Conservation (phyloP, 2,888 invertebrate genomes). For the Oscheius sp. region DNA sequence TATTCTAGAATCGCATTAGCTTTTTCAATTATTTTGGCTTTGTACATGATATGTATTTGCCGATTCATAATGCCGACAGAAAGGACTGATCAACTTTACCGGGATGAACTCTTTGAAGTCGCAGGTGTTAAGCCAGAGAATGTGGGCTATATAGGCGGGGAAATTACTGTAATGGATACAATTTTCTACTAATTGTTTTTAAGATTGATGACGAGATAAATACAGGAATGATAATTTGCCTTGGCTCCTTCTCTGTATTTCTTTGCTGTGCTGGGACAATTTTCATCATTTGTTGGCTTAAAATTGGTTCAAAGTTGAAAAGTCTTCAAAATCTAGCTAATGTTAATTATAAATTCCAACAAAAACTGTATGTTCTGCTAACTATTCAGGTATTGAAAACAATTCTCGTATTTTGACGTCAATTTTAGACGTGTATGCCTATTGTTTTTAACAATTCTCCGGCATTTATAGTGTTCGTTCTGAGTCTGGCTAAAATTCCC, state of each 20-base stretch:
- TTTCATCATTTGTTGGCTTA: conserved; percentile 1
- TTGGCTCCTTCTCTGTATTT: not conserved
- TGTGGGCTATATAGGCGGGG: conserved; percentile 1
- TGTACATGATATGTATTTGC: not conserved
- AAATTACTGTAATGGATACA: not conserved
- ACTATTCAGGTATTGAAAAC: conserved; percentile 16
- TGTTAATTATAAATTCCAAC: conserved; percentile 1
- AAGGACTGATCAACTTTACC: not conserved
- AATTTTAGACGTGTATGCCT: not conserved
- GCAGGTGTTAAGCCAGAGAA: not conserved
- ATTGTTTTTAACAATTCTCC: not conserved
- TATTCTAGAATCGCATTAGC: not conserved
- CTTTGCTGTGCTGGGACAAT: not conserved
- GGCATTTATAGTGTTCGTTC: not conserved
- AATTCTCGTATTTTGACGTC: not conserved
- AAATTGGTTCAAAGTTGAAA: conserved; percentile 11
- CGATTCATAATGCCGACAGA: not conserved
- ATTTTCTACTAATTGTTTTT: not conserved
- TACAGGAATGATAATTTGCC: not conserved
- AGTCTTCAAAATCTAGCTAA: not conserved
- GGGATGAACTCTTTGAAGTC: not conserved
- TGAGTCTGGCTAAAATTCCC: not conserved
- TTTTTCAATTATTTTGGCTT: not conserved
- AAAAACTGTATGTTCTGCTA: not conserved
- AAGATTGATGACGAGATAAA: not conserved